Base-by-base conservation (phyloP, 2,113 vertebrate genomes). In the Prinia subflava region DNA sequence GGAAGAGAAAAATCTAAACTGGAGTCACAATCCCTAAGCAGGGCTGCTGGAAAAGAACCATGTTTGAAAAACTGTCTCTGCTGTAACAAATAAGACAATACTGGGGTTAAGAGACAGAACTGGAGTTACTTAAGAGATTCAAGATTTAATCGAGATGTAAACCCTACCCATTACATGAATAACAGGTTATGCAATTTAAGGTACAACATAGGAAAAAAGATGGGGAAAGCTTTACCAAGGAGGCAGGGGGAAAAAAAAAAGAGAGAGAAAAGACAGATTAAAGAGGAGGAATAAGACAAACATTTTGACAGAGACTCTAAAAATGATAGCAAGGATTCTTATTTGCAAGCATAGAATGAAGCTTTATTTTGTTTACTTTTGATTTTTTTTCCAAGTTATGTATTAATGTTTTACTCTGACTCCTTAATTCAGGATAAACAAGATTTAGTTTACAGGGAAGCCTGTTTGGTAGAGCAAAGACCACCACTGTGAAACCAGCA, bases 191-290 rank as follows among this genome's bases (percentile, higher is more conserved):
- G 6, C 28, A 67, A 56, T 18, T 60, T 62, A 57, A 82, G 30
- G 52, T 28, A 63, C 6, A 78, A 28, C 19, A 57, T 8, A 50
- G 7, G 21, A 84, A 87, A 87, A 75, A 50, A 37, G n/a, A 24
- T 0, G 0, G 4, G 7, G 12, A 28, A 75, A 80, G 2, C 2
- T 21, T 28, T 42, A 42, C 4, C 16, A 63, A 70, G 14, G 7
- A 24, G 46, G 2, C 4, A n/a, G 7, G 9, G 20, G 9, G n/a
- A 28, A 25, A n/a, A 57, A 47, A 28, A 25, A 31, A 57, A 70
- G 52, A 57, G 7, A 8, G 5, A 60, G 2, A 22, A 65, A 62
- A 47, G 8, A 41, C 6, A 35, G 9, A 33, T 41, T 22, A 71
- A 70, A 57, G 16, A 75, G 35, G 5, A 46, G 3, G 3, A 56